phyloP scores from a whole-genome alignment of 2,113 vertebrate species.

The Gymnogyps californianus region DNA sequence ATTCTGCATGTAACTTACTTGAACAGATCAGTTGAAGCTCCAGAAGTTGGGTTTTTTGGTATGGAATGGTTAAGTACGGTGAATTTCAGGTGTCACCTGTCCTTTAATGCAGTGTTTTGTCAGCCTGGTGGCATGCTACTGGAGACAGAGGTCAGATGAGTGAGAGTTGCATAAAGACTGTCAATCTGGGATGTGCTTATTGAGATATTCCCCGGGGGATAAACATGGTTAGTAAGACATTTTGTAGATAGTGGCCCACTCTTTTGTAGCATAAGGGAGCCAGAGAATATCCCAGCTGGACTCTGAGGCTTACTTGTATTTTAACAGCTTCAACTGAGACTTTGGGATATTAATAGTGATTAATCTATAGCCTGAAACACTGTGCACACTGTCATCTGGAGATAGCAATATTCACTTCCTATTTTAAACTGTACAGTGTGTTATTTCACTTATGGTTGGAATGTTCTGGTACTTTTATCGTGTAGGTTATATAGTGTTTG shows the following conservation, averaged over 20 bases:
- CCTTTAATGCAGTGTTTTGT: not conserved
- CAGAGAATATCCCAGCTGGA: not conserved
- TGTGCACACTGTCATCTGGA: not conserved
- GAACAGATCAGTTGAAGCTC: not conserved
- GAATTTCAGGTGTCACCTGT: not conserved
- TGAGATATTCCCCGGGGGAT: not conserved
- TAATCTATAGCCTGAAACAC: not conserved
- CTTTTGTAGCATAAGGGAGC: not conserved
- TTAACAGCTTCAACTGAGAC: not conserved
- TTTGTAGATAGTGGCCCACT: not conserved
- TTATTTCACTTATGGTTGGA: not conserved
- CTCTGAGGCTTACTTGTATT: not conserved
- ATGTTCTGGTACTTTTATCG: not conserved
- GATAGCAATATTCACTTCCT: not conserved
- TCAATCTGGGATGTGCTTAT: not conserved
- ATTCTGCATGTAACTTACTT: not conserved
- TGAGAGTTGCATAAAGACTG: not conserved
- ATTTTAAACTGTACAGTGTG: not conserved
- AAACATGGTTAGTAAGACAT: not conserved
- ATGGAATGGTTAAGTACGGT: not conserved
- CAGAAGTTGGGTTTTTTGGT: not conserved
- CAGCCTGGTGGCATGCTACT: not conserved
- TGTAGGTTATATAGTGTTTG: not conserved
- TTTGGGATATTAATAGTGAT: not conserved
- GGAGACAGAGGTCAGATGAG: not conserved